Percentiles rank a stretch among this genome's conserved stretches.
Evolutionary conservation across 2,888 invertebrate genomes (phyloP).

Genomic region (Scelioninae gen. 2): DNA sequence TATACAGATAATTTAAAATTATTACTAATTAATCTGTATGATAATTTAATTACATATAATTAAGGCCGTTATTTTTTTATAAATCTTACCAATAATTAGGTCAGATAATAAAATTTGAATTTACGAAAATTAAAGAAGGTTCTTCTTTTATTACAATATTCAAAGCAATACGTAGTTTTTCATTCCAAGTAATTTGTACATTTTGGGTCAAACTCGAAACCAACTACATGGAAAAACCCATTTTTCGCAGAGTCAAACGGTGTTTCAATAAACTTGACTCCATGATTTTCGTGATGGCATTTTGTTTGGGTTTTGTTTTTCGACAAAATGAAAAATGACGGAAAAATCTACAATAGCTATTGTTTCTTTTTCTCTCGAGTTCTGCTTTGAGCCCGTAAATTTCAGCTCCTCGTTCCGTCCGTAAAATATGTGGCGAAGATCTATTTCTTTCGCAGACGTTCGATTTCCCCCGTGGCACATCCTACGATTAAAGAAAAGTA

Average conservation of each 20-base stretch:
- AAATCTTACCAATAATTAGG: no score
- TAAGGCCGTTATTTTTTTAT: no score
- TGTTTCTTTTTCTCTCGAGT: slow-evolving; percentile 43
- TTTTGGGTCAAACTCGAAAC: neutral
- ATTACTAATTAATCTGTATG: no score
- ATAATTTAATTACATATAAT: no score
- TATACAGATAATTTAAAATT: no score
- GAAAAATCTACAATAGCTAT: slow-evolving; percentile 30
- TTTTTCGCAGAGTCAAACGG: slow-evolving; percentile 5
- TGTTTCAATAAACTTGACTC: slow-evolving; percentile 40
- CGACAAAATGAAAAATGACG: slow-evolving; percentile 38
- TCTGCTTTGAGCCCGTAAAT: slow-evolving; percentile 49
- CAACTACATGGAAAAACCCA: neutral
- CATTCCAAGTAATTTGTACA: neutral
- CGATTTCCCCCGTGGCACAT: slow-evolving; percentile 40
- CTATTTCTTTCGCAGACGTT: slow-evolving; percentile 47
- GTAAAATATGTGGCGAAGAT: slow-evolving; percentile 43
- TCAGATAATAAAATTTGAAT: no score
- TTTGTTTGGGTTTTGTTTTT: slow-evolving; percentile 28
- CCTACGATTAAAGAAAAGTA: slow-evolving; percentile 23
- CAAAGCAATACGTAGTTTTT: neutral
- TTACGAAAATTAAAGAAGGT: no score
- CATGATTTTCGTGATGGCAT: slow-evolving; percentile 26
- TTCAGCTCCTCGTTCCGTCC: slow-evolving; percentile 33
- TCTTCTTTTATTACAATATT: no score